Percentiles rank a stretch among this genome's conserved stretches.
Evolutionary conservation across 2,888 invertebrate species (phyloP).

Genomic region (Germaria angustata): DNA sequence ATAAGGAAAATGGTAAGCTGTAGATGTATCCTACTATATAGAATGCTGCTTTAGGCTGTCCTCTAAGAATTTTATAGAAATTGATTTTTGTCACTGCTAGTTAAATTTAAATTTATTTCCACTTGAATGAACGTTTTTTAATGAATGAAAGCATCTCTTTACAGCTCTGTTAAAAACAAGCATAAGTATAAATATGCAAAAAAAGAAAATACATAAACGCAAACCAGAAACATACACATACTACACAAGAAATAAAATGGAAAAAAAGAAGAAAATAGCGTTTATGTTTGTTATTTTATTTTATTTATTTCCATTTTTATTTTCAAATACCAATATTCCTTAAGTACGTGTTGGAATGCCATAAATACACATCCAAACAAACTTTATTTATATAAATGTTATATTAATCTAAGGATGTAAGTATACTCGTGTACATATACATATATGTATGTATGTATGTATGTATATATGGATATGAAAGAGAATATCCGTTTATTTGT

Average conservation of each 20-base stretch:
- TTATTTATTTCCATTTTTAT: constrained; percentile 64
- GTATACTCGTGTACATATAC: too few relatives aligned
- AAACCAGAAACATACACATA: background rate
- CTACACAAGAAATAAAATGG: background rate
- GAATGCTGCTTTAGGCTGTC: too few relatives aligned
- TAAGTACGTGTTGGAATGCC: constrained; percentile 67
- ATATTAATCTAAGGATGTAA: constrained; percentile 70
- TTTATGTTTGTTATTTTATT: constrained; percentile 66
- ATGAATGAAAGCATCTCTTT: background rate
- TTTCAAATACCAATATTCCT: constrained; percentile 66
- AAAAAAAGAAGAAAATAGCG: constrained; percentile 42
- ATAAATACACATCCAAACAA: constrained; percentile 61
- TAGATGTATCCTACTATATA: too few relatives aligned
- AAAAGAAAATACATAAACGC: constrained; percentile 22
- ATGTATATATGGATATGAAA: background rate
- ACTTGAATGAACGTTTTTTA: too few relatives aligned
- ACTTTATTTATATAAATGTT: constrained; percentile 70
- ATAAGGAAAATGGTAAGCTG: too few relatives aligned
- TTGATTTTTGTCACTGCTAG: too few relatives aligned
- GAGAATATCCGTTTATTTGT: background rate
- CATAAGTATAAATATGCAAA: constrained; percentile 25
- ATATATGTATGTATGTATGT: background rate
- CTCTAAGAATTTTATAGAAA: too few relatives aligned
- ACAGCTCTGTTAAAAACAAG: background rate
- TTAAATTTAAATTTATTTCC: too few relatives aligned